A percentile compares a stretch with the other conserved stretches of the same genome.
Evolutionary conservation across 1,140 invertebrate species (phyloP).

Genomic region (Radopholus similis): DNA sequence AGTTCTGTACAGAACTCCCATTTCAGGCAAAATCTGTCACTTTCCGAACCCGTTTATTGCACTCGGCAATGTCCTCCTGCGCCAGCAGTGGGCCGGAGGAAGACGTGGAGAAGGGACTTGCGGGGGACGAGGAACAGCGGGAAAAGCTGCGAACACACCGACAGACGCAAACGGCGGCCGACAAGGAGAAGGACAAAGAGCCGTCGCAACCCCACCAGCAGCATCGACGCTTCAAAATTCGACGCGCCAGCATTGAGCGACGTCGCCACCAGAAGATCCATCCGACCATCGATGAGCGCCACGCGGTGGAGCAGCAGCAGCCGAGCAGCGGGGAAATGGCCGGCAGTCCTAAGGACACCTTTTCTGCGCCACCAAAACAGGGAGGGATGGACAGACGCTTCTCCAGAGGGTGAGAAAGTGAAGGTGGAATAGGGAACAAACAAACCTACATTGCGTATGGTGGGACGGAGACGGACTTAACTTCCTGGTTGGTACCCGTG

Average conservation of each 20-base stretch:
- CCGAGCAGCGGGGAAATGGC: neutral
- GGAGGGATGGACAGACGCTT: neutral
- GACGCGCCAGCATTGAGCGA: slow-evolving; percentile 5
- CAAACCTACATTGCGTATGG: no score
- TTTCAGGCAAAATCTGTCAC: slow-evolving; percentile 8
- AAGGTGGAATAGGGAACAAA: no score
- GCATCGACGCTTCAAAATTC: neutral
- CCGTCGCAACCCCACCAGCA: neutral
- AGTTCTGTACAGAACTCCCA: no score
- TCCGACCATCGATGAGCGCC: neutral
- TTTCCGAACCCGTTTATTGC: slow-evolving; percentile 6
- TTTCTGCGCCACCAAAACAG: neutral
- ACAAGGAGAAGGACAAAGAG: no score
- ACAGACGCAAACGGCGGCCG: no score
- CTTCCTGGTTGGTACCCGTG: no score
- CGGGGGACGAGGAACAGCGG: neutral
- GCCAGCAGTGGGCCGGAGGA: neutral
- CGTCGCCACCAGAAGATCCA: slow-evolving; percentile 7
- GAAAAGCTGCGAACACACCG: neutral
- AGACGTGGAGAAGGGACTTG: neutral
- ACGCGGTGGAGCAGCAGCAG: slow-evolving; percentile 2
- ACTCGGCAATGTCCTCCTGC: slow-evolving; percentile 13
- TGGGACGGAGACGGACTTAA: no score
- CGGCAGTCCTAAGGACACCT: neutral
- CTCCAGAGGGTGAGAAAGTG: slow-evolving; percentile 6